Conservation (phyloP, 2,797 vertebrate genomes). For the Scomberomorus guttatus region DNA sequence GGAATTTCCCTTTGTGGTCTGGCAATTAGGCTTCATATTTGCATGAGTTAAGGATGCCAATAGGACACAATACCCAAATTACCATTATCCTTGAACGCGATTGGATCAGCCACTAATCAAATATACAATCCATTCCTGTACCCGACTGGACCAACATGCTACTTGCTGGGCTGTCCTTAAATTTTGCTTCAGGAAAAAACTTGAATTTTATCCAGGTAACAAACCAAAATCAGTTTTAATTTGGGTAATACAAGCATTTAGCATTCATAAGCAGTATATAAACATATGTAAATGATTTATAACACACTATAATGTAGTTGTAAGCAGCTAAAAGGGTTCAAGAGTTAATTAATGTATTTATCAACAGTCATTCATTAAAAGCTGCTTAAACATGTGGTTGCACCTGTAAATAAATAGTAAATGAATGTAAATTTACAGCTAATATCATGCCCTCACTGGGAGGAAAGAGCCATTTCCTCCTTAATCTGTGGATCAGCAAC, state of each 20-base stretch:
- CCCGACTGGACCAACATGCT: too few species aligned
- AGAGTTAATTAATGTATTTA: too few species aligned
- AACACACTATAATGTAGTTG: too few species aligned
- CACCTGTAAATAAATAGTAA: slow-evolving; percentile 10
- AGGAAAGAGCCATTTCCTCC: not conserved
- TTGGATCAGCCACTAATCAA: not conserved
- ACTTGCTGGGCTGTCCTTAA: not conserved
- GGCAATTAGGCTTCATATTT: not conserved
- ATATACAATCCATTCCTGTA: too few species aligned
- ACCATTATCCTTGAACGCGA: not conserved
- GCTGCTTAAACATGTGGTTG: not conserved
- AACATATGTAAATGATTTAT: too few species aligned
- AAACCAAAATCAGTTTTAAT: not conserved
- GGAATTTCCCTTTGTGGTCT: not conserved
- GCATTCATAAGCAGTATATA: too few species aligned
- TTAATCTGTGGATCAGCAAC: slow-evolving; percentile 21
- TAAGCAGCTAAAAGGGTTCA: too few species aligned
- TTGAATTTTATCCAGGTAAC: too few species aligned
- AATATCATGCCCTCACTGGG: not conserved
- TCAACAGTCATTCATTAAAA: not conserved
- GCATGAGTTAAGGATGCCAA: not conserved
- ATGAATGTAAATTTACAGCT: slow-evolving; percentile 15
- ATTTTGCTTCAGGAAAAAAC: not conserved
- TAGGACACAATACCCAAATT: too few species aligned
- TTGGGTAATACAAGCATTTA: too few species aligned